A percentile compares a stretch with the other conserved stretches of the same genome.
These are phyloP conservation scores for Mastomys natalensis DNA, from an alignment of 2,113 vertebrate species.

Conservation along the genomic window DNA sequence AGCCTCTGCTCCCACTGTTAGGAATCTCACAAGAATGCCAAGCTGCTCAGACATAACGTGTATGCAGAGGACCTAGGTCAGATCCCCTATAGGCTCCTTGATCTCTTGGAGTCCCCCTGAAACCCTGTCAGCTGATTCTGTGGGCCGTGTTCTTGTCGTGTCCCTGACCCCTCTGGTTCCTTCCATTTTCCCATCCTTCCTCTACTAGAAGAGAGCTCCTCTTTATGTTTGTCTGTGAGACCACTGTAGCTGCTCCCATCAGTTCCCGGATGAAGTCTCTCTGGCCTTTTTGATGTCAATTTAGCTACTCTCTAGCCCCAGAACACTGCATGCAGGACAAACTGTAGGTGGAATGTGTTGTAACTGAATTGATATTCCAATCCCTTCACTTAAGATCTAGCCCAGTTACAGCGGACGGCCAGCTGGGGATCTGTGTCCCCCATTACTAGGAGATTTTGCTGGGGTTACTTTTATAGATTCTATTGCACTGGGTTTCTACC, in stretches of 20 bases:
- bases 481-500: not conserved
- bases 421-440: not conserved
- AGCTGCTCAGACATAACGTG: not conserved
- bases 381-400: not conserved
- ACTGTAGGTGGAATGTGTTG: not conserved
- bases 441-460: not conserved
- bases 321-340: not conserved
- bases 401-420: not conserved
- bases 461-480: not conserved
- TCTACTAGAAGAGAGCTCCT: not conserved
- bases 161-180: not conserved
- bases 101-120: not conserved
- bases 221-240: not conserved
- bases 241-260: not conserved
- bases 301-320: not conserved
- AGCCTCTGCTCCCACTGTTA: not conserved
- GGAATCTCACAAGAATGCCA: not conserved
- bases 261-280: not conserved
- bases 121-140: not conserved
- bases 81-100: not conserved
- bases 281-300: not conserved
- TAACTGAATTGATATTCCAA: not conserved
- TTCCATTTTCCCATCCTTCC: not conserved
- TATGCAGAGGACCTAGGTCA: not conserved
- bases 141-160: not conserved